Percentiles rank a stretch among this genome's conserved stretches.
These are phyloP conservation scores for Branchipolynoe longqiensis DNA, from an alignment of 2,888 invertebrate species.

Conservation along the genomic window DNA sequence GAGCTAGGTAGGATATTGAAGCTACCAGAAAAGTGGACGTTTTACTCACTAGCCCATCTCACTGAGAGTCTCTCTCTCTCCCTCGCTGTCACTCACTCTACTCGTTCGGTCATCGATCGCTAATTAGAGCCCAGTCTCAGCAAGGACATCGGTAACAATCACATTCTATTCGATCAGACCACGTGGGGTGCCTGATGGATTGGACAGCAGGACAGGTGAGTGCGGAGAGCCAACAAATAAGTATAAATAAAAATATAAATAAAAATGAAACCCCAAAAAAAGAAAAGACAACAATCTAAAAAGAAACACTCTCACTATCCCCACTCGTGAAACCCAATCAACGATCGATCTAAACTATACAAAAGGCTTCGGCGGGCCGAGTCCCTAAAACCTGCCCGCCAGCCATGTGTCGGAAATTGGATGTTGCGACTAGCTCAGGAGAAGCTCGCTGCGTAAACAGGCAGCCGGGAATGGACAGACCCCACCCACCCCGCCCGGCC, in stretches of 20 bases:
- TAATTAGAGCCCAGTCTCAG: neutral
- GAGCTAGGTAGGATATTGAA: too few relatives aligned
- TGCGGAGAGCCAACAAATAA: neutral
- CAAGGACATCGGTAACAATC: neutral
- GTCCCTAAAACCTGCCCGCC: neutral
- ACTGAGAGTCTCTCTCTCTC: neutral
- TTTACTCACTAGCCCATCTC: neutral
- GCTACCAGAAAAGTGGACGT: neutral
- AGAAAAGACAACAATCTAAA: too few relatives aligned
- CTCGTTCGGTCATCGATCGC: neutral
- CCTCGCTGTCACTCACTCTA: too few relatives aligned
- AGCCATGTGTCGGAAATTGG: slow-evolving; percentile 23
- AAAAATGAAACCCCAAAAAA: too few relatives aligned
- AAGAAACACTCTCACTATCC: too few relatives aligned
- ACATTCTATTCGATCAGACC: slow-evolving; percentile 9
- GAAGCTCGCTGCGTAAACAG: too few relatives aligned
- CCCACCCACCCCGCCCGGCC: too few relatives aligned
- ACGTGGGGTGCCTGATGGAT: neutral
- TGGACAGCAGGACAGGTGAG: neutral
- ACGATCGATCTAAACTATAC: slow-evolving; percentile 23
- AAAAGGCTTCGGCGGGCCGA: neutral
- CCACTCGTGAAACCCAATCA: too few relatives aligned
- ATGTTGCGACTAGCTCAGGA: neutral
- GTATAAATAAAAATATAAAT: too few relatives aligned
- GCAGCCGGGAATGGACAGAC: neutral